Evolutionary conservation across 2,797 vertebrate genomes (phyloP), one percentile per base, ranked within the genome.

Genomic region (Propithecus perrieri): DNA sequence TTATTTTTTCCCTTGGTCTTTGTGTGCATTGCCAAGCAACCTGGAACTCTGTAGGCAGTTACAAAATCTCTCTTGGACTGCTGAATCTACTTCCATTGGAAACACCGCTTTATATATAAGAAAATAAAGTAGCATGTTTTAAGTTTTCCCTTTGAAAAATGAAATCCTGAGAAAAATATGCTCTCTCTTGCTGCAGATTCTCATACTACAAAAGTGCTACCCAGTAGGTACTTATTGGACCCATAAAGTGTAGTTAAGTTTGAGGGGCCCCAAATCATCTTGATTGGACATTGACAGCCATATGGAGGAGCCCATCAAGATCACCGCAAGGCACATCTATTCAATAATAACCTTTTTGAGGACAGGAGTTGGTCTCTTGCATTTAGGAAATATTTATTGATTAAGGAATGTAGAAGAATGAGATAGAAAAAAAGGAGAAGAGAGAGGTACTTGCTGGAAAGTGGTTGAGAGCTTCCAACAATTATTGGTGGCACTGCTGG

Each of bases 11-110:
- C 33, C 61, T 98, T 95, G 91, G 97, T 98, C 89, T 97, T 94
- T 98, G 95, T 96, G 89, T 90, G 88, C 91, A 50, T 95, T 98
- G 98, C 97, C 97, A 98, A 98, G 97, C 96, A 97, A 96, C 89
- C 97, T 33, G 4, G 97, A 97, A 69, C 69, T 96, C 97, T 97
- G 94, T 88, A 97, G 98, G 95, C 97, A 98, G 94, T 97, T 98
- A 97, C 95, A 97, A 98, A 98, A 96, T n/a, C 95, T 96, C 97
- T 98, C 95, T 96, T 97, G 89, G 93, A 96, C 59, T 94, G 67
- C 76, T 96, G 89, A 96, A 93, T 97, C 33, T 63, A 95, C 94
- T 97, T 97, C 76, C 96, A 97, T 61, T 71, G 89, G 94, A 95
- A 96, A 91, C 10, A 85, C 2, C 35, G 14, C 43, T 85, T 83